A percentile compares a stretch with the other conserved stretches of the same genome.
These are phyloP conservation scores for Drosophila kanekoi DNA, from an alignment of 2,888 invertebrate genomes.

Conservation along the genomic window DNA sequence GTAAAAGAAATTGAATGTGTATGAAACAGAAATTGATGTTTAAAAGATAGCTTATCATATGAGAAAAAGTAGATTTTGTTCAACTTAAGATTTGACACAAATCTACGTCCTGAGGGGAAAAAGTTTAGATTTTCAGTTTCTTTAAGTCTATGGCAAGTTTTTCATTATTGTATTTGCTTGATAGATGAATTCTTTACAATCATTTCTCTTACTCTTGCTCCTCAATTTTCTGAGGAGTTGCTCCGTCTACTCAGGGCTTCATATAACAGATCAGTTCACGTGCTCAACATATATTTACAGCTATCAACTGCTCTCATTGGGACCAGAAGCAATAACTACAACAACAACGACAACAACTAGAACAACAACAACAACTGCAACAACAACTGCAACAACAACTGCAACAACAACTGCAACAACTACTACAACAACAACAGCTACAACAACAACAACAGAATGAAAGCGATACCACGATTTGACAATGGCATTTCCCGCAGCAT, in stretches of 20 bases:
- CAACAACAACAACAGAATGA: conserved; percentile 9
- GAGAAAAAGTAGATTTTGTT: no score
- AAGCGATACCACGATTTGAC: conserved; percentile 40
- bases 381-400: no score
- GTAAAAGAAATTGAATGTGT: background rate
- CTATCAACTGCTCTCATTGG: no score
- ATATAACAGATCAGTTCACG: background rate
- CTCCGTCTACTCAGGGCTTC: background rate
- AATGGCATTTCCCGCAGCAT: conserved; percentile 28
- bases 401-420: no score
- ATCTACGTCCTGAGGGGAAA: no score
- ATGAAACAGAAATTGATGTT: no score
- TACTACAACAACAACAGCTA: background rate
- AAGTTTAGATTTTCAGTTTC: no score
- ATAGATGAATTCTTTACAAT: background rate
- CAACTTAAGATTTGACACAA: no score
- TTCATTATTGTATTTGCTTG: no score
- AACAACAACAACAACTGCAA: background rate
- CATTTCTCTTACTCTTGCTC: no score
- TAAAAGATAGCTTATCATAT: no score
- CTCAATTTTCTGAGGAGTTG: background rate
- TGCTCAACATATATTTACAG: conserved; percentile 10
- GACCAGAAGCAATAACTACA: background rate
- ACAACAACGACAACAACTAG: background rate
- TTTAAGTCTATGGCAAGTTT: no score